Evolutionary conservation across 2,888 invertebrate species (phyloP).

Genomic region (Fissipunctia ypsillon): DNA sequence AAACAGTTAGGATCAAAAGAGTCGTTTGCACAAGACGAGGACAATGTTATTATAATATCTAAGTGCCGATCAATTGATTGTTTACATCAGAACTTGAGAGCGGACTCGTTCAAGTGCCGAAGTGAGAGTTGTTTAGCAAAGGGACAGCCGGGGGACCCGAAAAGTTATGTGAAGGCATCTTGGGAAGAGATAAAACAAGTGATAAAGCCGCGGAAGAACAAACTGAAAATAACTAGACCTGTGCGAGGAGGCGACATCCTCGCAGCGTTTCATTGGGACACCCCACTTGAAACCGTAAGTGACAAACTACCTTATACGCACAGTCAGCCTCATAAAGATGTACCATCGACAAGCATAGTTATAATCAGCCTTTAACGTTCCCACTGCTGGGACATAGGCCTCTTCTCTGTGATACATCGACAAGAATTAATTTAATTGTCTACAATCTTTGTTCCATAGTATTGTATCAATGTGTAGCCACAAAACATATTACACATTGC

Average conservation of each 20-base stretch:
- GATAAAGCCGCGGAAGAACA: slow-evolving; percentile 73
- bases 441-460: too few relatives aligned
- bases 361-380: too few relatives aligned
- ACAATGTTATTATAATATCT: slow-evolving; percentile 63
- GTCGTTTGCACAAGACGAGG: slow-evolving; percentile 62
- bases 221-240: slow-evolving; percentile 76
- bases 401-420: too few relatives aligned
- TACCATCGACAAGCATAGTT: too few relatives aligned
- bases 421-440: too few relatives aligned
- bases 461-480: too few relatives aligned
- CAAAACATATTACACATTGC: too few relatives aligned
- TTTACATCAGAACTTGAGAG: slow-evolving; percentile 65
- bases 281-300: slow-evolving; percentile 82
- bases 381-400: too few relatives aligned
- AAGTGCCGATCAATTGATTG: slow-evolving; percentile 75
- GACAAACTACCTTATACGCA: background rate
- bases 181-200: slow-evolving; percentile 79
- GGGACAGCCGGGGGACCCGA: slow-evolving; percentile 51
- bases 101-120: slow-evolving; percentile 70
- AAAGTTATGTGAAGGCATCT: slow-evolving; percentile 68
- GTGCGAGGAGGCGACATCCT: slow-evolving; percentile 75
- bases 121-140: slow-evolving; percentile 73
- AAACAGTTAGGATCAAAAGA: slow-evolving; percentile 68
- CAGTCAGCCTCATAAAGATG: too few relatives aligned
- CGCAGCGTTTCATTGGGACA: slow-evolving; percentile 78